These are phyloP conservation scores for Procambarus clarkii DNA, from an alignment of 1,140 invertebrate genomes.

Conservation along the genomic window DNA sequence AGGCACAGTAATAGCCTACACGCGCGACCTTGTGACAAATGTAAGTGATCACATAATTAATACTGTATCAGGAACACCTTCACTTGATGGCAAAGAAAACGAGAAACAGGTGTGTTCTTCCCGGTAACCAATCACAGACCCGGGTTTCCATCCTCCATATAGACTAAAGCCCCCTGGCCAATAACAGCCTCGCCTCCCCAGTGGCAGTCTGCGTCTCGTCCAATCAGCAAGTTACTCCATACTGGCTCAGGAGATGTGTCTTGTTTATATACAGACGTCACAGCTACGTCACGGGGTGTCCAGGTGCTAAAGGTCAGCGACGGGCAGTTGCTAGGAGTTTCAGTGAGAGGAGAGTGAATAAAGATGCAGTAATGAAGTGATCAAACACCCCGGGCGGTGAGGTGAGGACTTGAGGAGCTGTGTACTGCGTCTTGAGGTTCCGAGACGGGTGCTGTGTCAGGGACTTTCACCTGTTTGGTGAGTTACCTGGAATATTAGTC, in stretches of 20 bases:
- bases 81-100: slow-evolving; percentile 1
- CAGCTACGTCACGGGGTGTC: neutral
- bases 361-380: neutral
- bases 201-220: neutral
- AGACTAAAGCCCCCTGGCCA: neutral
- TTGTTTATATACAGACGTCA: slow-evolving; percentile 51
- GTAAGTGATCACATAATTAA: too few species aligned
- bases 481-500: too few species aligned
- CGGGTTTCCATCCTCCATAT: neutral
- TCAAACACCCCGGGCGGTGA: neutral
- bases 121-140: neutral
- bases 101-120: neutral
- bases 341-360: neutral
- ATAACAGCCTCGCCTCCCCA: neutral
- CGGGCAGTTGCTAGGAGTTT: neutral
- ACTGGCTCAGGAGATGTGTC: neutral
- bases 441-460: neutral
- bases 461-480: neutral
- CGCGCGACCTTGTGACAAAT: too few species aligned
- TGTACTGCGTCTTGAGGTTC: neutral
- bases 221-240: neutral
- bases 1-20: too few species aligned
- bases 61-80: neutral
- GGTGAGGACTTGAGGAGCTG: neutral
- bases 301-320: slow-evolving; percentile 6